A percentile compares a stretch with the other conserved stretches of the same genome.
These are phyloP conservation scores for Caenorhabditis zanzibari DNA, from an alignment of 2,888 invertebrate species.

Conservation along the genomic window DNA sequence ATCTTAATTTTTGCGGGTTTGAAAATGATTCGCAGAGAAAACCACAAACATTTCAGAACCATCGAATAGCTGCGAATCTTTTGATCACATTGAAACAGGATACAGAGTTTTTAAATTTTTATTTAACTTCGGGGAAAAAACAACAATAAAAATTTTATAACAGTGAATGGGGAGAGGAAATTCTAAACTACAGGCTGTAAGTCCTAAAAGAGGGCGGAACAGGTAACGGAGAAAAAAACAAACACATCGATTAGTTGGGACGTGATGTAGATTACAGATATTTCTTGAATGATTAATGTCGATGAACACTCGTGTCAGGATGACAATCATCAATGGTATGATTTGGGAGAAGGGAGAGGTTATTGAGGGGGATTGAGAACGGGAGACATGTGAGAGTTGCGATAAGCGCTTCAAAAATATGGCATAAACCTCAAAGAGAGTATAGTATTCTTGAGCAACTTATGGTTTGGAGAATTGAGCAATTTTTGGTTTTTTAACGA, in stretches of 20 bases:
- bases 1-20: neutral
- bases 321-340: conserved; percentile 47
- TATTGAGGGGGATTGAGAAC: conserved; percentile 43
- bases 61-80: conserved; percentile 34
- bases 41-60: neutral
- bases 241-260: conserved; percentile 49
- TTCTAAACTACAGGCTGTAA: conserved; percentile 54
- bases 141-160: conserved; percentile 56
- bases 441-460: no score
- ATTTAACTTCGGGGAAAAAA: conserved; percentile 29
- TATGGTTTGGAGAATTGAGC: neutral
- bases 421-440: neutral
- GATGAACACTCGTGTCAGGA: conserved; percentile 48
- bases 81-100: neutral
- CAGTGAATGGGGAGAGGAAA: conserved; percentile 4
- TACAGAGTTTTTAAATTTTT: conserved; percentile 24
- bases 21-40: neutral
- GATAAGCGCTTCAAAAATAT: conserved; percentile 5
- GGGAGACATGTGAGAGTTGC: conserved; percentile 38
- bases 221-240: conserved; percentile 20
- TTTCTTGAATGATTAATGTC: conserved; percentile 23
- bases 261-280: conserved; percentile 29
- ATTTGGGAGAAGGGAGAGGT: conserved; percentile 1
- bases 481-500: conserved; percentile 15
- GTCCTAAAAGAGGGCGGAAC: conserved; percentile 27